These are phyloP conservation scores for Aradophagus sp. DNA, from an alignment of 1,140 invertebrate genomes.

Conservation along the genomic window DNA sequence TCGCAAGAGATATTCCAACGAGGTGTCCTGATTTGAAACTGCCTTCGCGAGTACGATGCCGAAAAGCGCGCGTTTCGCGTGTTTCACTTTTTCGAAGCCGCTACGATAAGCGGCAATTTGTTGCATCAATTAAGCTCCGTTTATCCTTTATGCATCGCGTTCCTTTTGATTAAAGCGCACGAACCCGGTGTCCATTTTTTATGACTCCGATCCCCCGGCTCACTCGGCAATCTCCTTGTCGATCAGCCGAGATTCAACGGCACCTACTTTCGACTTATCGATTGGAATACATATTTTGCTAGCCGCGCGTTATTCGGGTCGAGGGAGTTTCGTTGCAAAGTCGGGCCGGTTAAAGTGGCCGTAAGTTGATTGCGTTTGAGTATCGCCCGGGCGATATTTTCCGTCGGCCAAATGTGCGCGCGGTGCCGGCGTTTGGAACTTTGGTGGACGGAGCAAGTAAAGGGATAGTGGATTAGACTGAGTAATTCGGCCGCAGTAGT, in stretches of 20 bases:
- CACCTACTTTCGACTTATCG: too few species aligned
- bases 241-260: too few species aligned
- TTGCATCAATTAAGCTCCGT: conserved; percentile 25
- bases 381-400: too few species aligned
- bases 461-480: conserved; percentile 42
- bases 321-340: too few species aligned
- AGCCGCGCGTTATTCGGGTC: too few species aligned
- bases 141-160: conserved; percentile 8
- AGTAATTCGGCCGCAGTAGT: conserved; percentile 32
- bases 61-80: conserved; percentile 32
- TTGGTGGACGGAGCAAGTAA: conserved; percentile 23
- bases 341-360: too few species aligned
- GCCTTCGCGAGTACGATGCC: conserved; percentile 25
- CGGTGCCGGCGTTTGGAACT: conserved; percentile 15
- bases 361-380: too few species aligned
- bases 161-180: neutral
- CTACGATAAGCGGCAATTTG: conserved; percentile 21
- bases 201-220: too few species aligned
- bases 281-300: too few species aligned
- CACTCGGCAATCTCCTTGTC: too few species aligned
- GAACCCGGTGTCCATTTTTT: too few species aligned
- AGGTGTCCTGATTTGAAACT: conserved; percentile 42
- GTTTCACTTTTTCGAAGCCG: conserved; percentile 17
- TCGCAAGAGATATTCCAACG: conserved; percentile 50
- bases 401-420: conserved; percentile 8